Percentiles rank a stretch among this genome's conserved stretches.
These are phyloP conservation scores for Vidua chalybeata DNA, from an alignment of 2,113 vertebrate genomes.

Conservation along the genomic window DNA sequence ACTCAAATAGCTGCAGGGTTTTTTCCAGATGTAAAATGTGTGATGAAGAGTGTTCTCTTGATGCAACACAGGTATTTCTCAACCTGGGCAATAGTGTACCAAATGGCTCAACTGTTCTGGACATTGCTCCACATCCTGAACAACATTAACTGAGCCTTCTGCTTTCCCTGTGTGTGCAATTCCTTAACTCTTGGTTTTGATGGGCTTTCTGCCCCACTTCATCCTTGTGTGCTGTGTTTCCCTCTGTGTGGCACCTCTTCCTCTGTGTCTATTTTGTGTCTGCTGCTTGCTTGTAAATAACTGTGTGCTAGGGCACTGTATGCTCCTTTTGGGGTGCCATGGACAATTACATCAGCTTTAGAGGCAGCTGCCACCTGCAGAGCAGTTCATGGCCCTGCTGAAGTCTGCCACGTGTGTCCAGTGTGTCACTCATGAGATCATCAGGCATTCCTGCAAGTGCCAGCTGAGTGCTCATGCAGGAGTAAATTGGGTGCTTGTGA, in stretches of 20 bases:
- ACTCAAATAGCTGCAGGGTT: not conserved
- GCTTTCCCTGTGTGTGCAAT: not conserved
- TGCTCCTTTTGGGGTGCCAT: not conserved
- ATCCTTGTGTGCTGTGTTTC: not conserved
- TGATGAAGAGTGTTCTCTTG: not conserved
- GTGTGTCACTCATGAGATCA: not conserved
- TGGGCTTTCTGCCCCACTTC: not conserved
- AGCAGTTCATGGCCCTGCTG: not conserved
- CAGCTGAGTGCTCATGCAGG: not conserved
- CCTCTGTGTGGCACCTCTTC: not conserved
- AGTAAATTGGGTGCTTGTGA: not conserved
- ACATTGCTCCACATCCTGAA: not conserved
- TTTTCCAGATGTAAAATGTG: not conserved
- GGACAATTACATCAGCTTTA: not conserved
- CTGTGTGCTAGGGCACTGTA: not conserved
- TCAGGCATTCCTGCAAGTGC: not conserved
- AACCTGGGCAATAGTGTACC: not conserved
- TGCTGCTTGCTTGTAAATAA: not conserved
- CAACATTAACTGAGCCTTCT: not conserved
- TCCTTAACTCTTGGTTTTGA: not conserved
- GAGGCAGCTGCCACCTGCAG: not conserved
- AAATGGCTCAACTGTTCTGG: not conserved
- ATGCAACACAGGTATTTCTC: not conserved
- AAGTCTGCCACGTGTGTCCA: rapidly evolving
- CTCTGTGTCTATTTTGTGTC: not conserved